Conservation (phyloP, 2,113 vertebrate species). For the Epinephelus cyanopodus region DNA sequence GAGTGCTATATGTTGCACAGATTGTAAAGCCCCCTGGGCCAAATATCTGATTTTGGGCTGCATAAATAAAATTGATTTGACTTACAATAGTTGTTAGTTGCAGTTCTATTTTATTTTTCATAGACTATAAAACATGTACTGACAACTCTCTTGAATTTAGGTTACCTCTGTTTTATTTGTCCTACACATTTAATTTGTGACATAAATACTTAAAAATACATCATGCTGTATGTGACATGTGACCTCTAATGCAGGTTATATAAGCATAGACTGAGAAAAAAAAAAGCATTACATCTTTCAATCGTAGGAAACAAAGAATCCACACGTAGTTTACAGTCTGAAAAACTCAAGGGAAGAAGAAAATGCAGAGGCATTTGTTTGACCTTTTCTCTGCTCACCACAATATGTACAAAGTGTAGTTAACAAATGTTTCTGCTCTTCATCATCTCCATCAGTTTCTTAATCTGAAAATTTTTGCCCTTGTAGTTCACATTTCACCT, state of each 20-base stretch:
- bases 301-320: not conserved
- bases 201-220: not conserved
- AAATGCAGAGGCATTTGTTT: constrained; percentile 8
- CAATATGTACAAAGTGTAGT: not conserved
- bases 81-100: not conserved
- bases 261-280: not conserved
- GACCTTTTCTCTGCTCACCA: constrained; percentile 1
- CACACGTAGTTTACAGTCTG: not conserved
- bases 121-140: not conserved
- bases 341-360: not conserved
- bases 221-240: not conserved
- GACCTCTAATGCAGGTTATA: not conserved
- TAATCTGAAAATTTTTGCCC: constrained; percentile 2
- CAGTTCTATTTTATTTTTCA: not conserved
- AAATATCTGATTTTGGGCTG: not conserved
- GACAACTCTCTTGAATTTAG: not conserved
- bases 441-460: not conserved
- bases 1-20: not conserved
- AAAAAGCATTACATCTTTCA: not conserved
- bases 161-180: not conserved
- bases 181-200: not conserved
- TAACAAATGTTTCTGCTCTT: not conserved
- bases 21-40: not conserved
- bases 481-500: not conserved
- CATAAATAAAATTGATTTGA: not conserved